phyloP scores from a whole-genome alignment of 2,888 invertebrate species.

The Leucophenga maculata region DNA sequence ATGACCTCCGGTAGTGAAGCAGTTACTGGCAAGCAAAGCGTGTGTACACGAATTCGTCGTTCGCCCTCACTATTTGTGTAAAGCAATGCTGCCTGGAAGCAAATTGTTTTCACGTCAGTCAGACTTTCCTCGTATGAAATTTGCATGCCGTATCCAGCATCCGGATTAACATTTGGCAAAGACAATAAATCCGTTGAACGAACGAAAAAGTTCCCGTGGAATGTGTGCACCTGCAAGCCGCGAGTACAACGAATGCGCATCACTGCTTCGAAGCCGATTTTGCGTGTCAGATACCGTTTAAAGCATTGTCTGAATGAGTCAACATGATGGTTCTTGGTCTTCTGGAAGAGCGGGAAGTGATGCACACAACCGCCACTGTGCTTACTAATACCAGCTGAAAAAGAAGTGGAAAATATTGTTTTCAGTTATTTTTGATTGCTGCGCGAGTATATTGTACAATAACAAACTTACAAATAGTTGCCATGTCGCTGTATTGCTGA shows the following conservation, averaged over 20 bases:
- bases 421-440: background rate
- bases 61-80: constrained; percentile 98
- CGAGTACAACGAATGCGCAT: constrained; percentile 96
- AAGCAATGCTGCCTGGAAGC: constrained; percentile 97
- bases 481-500: constrained; percentile 93
- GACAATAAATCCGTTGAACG: constrained; percentile 96
- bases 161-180: constrained; percentile 97
- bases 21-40: constrained; percentile 93
- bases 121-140: constrained; percentile 91
- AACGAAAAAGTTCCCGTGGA: constrained; percentile 99
- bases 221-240: constrained; percentile 95
- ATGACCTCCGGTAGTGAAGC: constrained; percentile 88
- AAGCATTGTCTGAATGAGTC: constrained; percentile 85
- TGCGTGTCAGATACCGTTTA: constrained; percentile 91
- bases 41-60: constrained; percentile 97
- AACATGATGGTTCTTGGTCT: constrained; percentile 79
- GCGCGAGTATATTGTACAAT: background rate
- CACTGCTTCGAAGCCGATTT: constrained; percentile 99
- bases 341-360: constrained; percentile 91
- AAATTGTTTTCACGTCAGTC: constrained; percentile 88
- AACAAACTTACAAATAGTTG: constrained; percentile 85
- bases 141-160: constrained; percentile 98
- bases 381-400: constrained; percentile 88
- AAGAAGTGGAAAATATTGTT: background rate
- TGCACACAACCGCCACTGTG: constrained; percentile 95